Evolutionary conservation across 2,797 vertebrate species (phyloP).

Genomic region (Neoniphon sammara): DNA sequence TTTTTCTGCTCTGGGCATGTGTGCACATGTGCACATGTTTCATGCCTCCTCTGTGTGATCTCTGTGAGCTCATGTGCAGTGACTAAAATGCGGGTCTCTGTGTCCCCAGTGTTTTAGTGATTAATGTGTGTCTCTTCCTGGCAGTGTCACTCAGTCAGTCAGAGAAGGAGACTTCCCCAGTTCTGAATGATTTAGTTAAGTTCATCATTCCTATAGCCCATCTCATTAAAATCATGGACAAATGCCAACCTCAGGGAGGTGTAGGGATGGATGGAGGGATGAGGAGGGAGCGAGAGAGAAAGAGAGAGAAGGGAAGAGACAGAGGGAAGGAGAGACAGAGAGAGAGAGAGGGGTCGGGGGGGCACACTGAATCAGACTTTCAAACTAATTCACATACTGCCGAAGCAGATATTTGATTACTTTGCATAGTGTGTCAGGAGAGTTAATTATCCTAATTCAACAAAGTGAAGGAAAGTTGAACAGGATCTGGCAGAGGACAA

Average conservation of each 20-base stretch:
- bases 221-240: conserved; percentile 75
- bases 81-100: conserved; percentile 29
- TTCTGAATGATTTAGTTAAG: conserved; percentile 63
- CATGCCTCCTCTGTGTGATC: neutral
- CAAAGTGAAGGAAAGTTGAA: conserved; percentile 70
- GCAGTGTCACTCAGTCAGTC: conserved; percentile 19
- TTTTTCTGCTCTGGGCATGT: conserved; percentile 1
- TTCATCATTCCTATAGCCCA: conserved; percentile 58
- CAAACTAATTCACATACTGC: conserved; percentile 67
- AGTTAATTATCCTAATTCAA: conserved; percentile 78
- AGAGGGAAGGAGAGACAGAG: neutral
- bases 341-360: conserved; percentile 5
- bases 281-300: conserved; percentile 16
- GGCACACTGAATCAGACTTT: conserved; percentile 54
- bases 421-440: conserved; percentile 72
- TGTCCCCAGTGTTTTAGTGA: conserved; percentile 42
- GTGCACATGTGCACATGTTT: neutral
- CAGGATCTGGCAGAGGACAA: conserved; percentile 61
- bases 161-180: conserved; percentile 26
- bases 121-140: conserved; percentile 44
- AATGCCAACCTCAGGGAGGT: conserved; percentile 56
- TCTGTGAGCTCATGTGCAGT: conserved; percentile 2
- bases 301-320: neutral
- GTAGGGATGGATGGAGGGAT: conserved; percentile 13
- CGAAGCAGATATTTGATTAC: conserved; percentile 66